These are phyloP conservation scores for Thryonomys swinderianus DNA, from an alignment of 2,113 vertebrate genomes.

Conservation along the genomic window DNA sequence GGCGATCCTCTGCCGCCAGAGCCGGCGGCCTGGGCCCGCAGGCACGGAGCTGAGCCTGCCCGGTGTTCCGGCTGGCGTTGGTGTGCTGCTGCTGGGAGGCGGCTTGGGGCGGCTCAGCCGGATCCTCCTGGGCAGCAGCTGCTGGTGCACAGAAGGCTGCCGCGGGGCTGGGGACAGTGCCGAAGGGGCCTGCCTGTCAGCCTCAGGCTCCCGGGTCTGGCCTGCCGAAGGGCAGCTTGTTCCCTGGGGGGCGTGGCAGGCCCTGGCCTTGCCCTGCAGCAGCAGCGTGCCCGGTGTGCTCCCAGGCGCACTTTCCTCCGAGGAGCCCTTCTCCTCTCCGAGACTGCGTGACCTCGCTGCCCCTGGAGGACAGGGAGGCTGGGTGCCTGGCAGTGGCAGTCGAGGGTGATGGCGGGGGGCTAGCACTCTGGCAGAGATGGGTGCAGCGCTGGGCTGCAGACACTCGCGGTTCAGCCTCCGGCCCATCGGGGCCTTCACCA, in stretches of 20 bases:
- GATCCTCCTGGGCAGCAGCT: constrained; percentile 79
- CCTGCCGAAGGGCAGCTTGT: constrained; percentile 11
- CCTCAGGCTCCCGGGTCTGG: constrained; percentile 40
- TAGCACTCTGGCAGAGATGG: constrained; percentile 65
- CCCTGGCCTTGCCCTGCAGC: constrained; percentile 61
- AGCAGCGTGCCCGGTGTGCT: background rate
- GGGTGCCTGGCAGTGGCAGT: constrained; percentile 31
- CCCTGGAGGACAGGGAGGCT: background rate
- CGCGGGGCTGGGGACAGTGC: constrained; percentile 7
- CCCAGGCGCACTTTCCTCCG: background rate
- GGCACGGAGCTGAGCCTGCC: constrained; percentile 34
- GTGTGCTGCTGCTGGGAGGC: background rate
- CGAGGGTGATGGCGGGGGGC: background rate
- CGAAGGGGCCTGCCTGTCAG: constrained; percentile 4
- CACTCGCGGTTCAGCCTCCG: constrained; percentile 84
- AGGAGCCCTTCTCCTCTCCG: fast-evolving
- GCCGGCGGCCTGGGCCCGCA: constrained; percentile 64
- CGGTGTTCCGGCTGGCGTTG: constrained; percentile 6
- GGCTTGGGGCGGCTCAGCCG: constrained; percentile 79
- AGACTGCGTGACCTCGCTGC: background rate
- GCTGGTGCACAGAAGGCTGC: constrained; percentile 44
- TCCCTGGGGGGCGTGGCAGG: constrained; percentile 35
- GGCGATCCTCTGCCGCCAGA: constrained; percentile 80
- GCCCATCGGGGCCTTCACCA: constrained; percentile 80
- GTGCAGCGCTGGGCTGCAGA: constrained; percentile 2